Evolutionary conservation across 2,888 invertebrate species (phyloP), one percentile per base, ranked within the genome.

Genomic region (Stenolophus ochropezus): DNA sequence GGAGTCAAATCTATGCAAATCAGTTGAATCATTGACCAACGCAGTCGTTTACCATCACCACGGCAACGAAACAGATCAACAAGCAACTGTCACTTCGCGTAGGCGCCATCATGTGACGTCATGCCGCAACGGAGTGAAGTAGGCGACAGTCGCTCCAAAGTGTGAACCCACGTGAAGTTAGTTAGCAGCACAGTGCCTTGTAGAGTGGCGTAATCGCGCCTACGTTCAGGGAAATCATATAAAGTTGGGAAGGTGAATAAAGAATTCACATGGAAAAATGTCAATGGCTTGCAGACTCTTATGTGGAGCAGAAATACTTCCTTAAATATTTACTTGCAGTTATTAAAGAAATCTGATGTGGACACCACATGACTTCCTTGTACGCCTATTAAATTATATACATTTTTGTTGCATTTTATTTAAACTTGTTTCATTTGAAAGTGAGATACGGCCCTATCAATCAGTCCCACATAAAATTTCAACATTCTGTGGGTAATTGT

Each of bases 71-170:
- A n/a, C n/a, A n/a, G n/a, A n/a, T n/a, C n/a, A n/a, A n/a, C n/a
- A 5, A 2, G 61, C 25, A 51, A 16, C 1, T 51, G 51, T 51
- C 8, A 51, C 14, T 20, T n/a, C 4, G 18, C 14, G 65, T 69
- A 33, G 65, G 65, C 65, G 65, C 65, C 65, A 69, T 69, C 5
- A 14, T 6, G 33, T 69, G 65, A 69, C 65, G 65, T 69, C 65
- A 69, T 6, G 53, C 53, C 6, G 4, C 53, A 25, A n/a, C 14
- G 5, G 23, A 61, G 65, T 69, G 65, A 69, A 69, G 65, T 69
- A 69, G 65, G 65, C 65, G 65, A 69, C 65, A 69, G 16, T 69
- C 65, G 65, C 65, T 69, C 65, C 65, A 69, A 18, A 69, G 33
- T 18, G 65, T 16, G 27, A 69, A 69, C 65, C 65, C 27, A 69